Evolutionary conservation across 2,888 invertebrate genomes (phyloP).

Genomic region (Synergus japonicus): DNA sequence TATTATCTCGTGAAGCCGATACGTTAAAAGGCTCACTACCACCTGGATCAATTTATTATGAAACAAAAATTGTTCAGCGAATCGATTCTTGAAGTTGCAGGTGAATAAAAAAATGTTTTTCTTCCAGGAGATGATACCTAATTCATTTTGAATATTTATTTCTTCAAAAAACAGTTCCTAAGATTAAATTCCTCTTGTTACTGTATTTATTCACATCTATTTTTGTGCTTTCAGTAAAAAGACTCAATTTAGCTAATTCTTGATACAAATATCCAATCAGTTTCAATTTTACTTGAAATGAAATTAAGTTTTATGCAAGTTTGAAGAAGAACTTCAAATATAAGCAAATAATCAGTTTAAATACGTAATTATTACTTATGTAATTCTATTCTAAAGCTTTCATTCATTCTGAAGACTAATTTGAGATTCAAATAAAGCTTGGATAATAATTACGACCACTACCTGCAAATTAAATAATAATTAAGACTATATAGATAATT

Average conservation of each 20-base stretch:
- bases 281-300: too few species aligned
- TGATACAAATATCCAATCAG: too few species aligned
- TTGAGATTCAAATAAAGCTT: background rate
- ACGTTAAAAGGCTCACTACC: constrained; percentile 18
- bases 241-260: too few species aligned
- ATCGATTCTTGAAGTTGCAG: constrained; percentile 5
- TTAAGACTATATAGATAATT: background rate
- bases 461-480: constrained; percentile 21
- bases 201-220: too few species aligned
- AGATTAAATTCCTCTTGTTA: too few species aligned
- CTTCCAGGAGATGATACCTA: background rate
- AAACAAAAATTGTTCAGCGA: constrained; percentile 7
- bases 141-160: background rate
- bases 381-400: background rate
- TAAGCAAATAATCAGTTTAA: too few species aligned
- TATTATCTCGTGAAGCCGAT: constrained; percentile 13
- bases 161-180: background rate
- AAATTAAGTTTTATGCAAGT: too few species aligned
- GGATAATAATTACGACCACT: constrained; percentile 1
- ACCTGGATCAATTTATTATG: constrained; percentile 32
- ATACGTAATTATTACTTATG: too few species aligned
- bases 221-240: too few species aligned
- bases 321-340: too few species aligned
- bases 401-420: background rate
- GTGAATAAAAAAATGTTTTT: background rate